Conservation (phyloP, 2,113 vertebrate genomes). For the Chrysemys picta region DNA sequence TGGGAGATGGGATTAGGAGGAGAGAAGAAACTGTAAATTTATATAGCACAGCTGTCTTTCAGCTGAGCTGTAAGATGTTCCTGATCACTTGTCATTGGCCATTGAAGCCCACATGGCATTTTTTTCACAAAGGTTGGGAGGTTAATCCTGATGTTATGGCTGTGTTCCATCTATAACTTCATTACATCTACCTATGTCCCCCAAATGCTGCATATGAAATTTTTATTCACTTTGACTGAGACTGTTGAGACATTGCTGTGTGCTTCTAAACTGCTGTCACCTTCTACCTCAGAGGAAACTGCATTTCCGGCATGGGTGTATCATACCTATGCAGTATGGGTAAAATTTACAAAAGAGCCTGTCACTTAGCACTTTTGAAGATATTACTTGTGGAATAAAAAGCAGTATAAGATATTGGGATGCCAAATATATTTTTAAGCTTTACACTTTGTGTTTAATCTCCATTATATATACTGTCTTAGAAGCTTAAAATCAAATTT, state of each 20-base stretch:
- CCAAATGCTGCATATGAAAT: background rate
- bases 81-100: background rate
- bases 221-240: background rate
- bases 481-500: background rate
- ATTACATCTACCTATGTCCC: background rate
- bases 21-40: background rate
- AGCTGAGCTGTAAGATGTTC: background rate
- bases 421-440: background rate
- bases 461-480: background rate
- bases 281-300: background rate
- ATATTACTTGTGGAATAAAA: background rate
- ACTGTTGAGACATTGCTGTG: background rate
- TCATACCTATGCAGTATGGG: background rate
- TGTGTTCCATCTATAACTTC: background rate
- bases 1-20: background rate
- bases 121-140: background rate
- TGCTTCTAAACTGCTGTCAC: background rate
- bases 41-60: background rate
- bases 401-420: background rate
- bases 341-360: background rate
- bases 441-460: background rate
- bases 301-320: background rate
- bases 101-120: background rate
- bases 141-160: background rate
- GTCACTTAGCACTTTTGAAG: background rate